Conservation (phyloP, 2,113 vertebrate species). For the Bos javanicus region DNA sequence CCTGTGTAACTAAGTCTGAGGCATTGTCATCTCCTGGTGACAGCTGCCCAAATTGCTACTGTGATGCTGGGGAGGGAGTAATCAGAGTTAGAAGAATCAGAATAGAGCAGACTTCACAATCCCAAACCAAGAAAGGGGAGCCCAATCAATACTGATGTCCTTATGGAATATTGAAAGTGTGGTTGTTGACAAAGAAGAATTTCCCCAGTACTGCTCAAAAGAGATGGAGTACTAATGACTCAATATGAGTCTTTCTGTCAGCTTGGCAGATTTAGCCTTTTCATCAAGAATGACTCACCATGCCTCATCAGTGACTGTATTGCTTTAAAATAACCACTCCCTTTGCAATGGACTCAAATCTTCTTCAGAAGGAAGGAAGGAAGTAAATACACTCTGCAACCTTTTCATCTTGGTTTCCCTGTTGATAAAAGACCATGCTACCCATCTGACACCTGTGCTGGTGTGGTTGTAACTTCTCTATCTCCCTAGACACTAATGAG, state of each 20-base stretch:
- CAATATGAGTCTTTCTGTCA: background rate
- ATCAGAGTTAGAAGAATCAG: background rate
- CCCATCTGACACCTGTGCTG: background rate
- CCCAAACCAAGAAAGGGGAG: background rate
- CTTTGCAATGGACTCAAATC: background rate
- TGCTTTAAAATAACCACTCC: constrained; percentile 31
- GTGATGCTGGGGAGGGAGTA: background rate
- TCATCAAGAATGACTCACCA: background rate
- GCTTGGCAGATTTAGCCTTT: background rate
- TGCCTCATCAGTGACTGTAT: background rate
- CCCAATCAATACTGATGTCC: background rate
- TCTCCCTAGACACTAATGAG: background rate
- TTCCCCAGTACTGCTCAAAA: background rate
- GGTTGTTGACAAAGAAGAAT: background rate
- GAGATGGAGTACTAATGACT: background rate
- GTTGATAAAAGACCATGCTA: background rate
- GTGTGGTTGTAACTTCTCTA: background rate
- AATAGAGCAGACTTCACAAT: background rate
- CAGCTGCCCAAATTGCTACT: background rate
- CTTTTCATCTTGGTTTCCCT: background rate
- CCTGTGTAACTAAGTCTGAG: background rate
- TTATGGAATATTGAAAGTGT: background rate
- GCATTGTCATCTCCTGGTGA: background rate
- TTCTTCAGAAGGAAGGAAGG: background rate
- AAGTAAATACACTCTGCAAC: background rate